These are phyloP conservation scores for Centruroides sculpturatus DNA, from an alignment of 1,140 invertebrate genomes.

Conservation along the genomic window DNA sequence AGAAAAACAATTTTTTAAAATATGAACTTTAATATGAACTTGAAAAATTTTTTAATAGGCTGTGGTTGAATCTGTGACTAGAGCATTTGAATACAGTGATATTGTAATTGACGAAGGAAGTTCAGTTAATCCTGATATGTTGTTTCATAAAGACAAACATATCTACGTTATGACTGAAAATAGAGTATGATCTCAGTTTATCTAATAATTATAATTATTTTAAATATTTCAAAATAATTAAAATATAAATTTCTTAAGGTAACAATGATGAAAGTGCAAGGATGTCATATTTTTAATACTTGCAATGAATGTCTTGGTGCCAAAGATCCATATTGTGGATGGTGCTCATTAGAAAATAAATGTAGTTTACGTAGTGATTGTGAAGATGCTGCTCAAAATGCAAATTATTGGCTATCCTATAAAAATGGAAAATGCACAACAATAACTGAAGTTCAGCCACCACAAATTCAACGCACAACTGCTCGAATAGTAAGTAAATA, in stretches of 20 bases:
- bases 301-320: constrained; percentile 84
- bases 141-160: constrained; percentile 54
- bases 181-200: constrained; percentile 39
- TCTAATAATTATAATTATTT: no score
- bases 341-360: constrained; percentile 95
- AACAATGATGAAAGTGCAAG: constrained; percentile 86
- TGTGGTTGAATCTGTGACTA: constrained; percentile 66
- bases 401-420: constrained; percentile 90
- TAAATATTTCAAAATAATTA: no score
- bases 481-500: constrained; percentile 52
- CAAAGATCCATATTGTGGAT: constrained; percentile 93
- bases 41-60: constrained; percentile 40
- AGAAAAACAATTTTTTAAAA: neutral
- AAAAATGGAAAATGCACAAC: constrained; percentile 88
- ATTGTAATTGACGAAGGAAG: constrained; percentile 63
- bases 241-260: constrained; percentile 37
- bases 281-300: constrained; percentile 80
- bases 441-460: constrained; percentile 79
- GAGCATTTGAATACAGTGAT: constrained; percentile 78
- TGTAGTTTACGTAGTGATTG: constrained; percentile 83
- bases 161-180: constrained; percentile 86
- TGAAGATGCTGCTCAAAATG: constrained; percentile 75
- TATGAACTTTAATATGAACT: neutral
- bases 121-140: constrained; percentile 71
- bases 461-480: constrained; percentile 81